Evolutionary conservation across 1,140 invertebrate species (phyloP), one percentile per base, ranked within the genome.

Genomic region (Meloidogyne floridensis): DNA sequence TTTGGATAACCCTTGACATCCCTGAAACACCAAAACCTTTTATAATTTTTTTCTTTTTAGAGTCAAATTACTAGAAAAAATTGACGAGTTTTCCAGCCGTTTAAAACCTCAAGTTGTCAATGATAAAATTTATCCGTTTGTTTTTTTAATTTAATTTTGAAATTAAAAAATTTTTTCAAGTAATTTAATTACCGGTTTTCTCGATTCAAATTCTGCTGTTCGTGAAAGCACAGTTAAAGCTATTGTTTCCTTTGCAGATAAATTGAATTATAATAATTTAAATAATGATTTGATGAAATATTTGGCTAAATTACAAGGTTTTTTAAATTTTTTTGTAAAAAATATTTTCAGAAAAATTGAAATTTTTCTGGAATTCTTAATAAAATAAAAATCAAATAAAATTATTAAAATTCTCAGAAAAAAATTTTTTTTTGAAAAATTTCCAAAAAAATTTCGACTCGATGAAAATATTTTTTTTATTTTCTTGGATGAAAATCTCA

Each of bases 211-310:
- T 92, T 94, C 96, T 13, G 94, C 95, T 6, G 96, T 99, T 81
- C 92, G 96, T 85, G 97, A 98, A 91, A 94, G 96, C 91, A 98
- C 97, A n/a, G 95, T 98, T 42, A 82, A 98, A 91, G 93, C 96
- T 69, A 95, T 98, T 89, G 93, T 98, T 75, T 94, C 95, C 90
- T 92, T 99, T 85, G 95, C 96, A 2, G 93, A 96, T 75, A 99
- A 98, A 91, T 93, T 99, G 75, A 98, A 96, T 92, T 96, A 96
- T 87, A 96, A 98, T 88, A 98, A 98, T 93, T 91, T 98, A 15
- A 98, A 99, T 92, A 95, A 96, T 18, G 97, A 98, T 91, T 93
- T 98, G 7, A 92, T 98, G 87, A 94, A 95, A 85, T 95, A 99
- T 91, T 98, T 99, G 92, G 96, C 96, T 0, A 92, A 95, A 83